Evolutionary conservation across 1,140 invertebrate species (phyloP).

Genomic region (Sinella curviseta): DNA sequence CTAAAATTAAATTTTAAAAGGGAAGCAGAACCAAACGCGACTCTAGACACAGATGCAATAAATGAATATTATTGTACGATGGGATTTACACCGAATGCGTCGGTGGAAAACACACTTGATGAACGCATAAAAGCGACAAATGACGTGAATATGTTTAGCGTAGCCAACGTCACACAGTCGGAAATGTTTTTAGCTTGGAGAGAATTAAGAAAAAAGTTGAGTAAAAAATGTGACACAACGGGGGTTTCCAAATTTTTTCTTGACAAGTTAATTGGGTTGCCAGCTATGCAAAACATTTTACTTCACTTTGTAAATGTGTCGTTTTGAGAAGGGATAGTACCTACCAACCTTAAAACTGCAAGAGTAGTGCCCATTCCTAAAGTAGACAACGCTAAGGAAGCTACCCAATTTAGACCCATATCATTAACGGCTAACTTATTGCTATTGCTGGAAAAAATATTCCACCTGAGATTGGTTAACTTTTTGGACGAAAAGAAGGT

Average conservation of each 20-base stretch:
- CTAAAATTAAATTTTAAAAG: neutral
- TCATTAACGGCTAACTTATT: too few species aligned
- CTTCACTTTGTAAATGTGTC: neutral
- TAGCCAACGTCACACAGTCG: neutral
- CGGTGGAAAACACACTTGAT: neutral
- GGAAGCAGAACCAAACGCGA: neutral
- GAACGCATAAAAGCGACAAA: neutral
- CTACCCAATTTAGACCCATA: conserved; percentile 1
- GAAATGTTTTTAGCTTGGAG: neutral
- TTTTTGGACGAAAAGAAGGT: too few species aligned
- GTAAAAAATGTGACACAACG: too few species aligned
- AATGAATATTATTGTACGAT: neutral
- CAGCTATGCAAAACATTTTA: neutral
- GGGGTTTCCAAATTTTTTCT: too few species aligned
- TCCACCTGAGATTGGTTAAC: too few species aligned
- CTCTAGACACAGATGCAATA: neutral
- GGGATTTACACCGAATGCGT: neutral
- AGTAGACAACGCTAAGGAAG: conserved; percentile 18
- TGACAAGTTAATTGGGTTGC: neutral
- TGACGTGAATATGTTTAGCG: neutral
- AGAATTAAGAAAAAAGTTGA: too few species aligned
- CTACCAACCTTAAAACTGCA: neutral
- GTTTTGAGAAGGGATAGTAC: neutral
- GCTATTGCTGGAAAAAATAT: too few species aligned
- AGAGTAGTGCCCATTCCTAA: conserved; percentile 15